Evolutionary conservation across 2,113 vertebrate species (phyloP), one percentile per base, ranked within the genome.

Genomic region (Calyptommatus sinebrachiatus): DNA sequence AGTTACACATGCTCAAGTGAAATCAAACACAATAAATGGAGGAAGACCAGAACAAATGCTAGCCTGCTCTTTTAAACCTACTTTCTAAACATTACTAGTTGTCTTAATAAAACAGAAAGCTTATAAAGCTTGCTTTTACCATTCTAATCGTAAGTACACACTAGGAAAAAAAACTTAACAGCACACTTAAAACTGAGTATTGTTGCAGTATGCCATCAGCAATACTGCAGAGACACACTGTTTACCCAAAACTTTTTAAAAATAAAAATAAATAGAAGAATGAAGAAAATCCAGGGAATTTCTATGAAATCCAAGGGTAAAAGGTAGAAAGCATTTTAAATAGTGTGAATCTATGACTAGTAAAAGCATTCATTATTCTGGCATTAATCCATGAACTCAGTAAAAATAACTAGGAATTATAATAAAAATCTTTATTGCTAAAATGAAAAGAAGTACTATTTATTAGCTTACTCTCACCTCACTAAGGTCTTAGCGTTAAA

Each of bases 71-170:
- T 62, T 41, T 46, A 31, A 87, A 46, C 7, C 63, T 61, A 29
- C 26, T 4, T 28, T 50, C 60, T 46, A 45, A 87, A 46, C 9
- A 81, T 68, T 35, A 69, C 62, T 3, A 11, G 2, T 11, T 46
- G 29, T 6, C 53, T 82, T 70, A 48, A n/a, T 78, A 28, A 1
- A 24, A 83, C 80, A 21, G 29, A 22, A 85, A 79, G 61, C 45
- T 28, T 18, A 26, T 0, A 41, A 76, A 10, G 35, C 69, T 6
- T 3, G 53, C 10, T 66, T 10, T 75, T 50, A 10, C 0, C 31
- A 67, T n/a, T 65, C 87, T 71, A 67, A 77, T 80, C 85, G 11
- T 8, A 65, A 48, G 28, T 20, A 84, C 85, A 41, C 6, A 50
- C 11, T 60, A 61, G 50, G 68, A 69, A 35, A 76, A 53, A 24